Evolutionary conservation across 2,113 vertebrate genomes (phyloP).

Genomic region (Microcebus ravelobensis): DNA sequence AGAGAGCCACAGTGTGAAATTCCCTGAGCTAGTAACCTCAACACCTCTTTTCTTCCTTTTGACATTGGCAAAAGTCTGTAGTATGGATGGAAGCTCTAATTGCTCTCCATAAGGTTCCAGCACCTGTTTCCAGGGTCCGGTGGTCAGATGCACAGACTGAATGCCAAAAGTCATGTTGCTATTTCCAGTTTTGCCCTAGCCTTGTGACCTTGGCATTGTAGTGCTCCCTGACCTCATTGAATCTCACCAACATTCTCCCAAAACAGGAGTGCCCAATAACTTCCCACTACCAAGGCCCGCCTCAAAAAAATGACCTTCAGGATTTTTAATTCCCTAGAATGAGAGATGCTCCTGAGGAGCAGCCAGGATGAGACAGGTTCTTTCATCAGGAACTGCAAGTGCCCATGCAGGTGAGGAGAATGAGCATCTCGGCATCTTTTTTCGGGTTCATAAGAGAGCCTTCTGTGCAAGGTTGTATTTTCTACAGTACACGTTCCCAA

Average conservation of each 20-base stretch:
- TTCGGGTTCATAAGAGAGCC: background rate
- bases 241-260: background rate
- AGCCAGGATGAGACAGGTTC: background rate
- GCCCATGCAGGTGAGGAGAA: background rate
- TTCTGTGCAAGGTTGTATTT: background rate
- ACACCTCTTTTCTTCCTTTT: constrained; percentile 54
- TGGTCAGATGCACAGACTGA: constrained; percentile 55
- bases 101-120: constrained; percentile 68
- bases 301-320: background rate
- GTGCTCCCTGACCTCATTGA: background rate
- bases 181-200: constrained; percentile 39
- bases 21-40: constrained; percentile 19
- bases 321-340: background rate
- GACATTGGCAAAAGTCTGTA: constrained; percentile 61
- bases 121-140: constrained; percentile 69
- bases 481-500: background rate
- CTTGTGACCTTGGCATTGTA: background rate
- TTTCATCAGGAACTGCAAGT: background rate
- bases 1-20: background rate
- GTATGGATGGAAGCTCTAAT: constrained; percentile 52
- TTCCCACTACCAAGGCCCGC: background rate
- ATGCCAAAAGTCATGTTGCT: constrained; percentile 19
- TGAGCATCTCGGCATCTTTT: background rate
- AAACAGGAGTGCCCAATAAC: background rate
- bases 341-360: background rate